Base-by-base conservation (phyloP, 2,113 vertebrate genomes). In the Tiliqua scincoides region DNA sequence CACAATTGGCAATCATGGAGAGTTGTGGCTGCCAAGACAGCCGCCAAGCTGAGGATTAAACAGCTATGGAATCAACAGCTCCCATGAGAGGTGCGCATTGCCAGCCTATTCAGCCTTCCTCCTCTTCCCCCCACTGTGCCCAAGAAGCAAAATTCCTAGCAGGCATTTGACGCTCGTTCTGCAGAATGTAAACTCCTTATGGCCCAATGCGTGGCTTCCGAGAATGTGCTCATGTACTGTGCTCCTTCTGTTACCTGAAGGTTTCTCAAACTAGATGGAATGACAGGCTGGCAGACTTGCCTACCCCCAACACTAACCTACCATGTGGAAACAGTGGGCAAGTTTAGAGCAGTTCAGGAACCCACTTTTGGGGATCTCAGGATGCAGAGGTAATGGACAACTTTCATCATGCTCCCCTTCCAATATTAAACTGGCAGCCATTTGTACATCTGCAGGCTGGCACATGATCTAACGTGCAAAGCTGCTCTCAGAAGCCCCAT, bases 1-100 rank as follows among this genome's bases (percentile, higher is more conserved):
- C 37, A 76, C 78, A 81, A 61, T 82, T 85, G 87, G 83, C 83
- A 85, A 65, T 88, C 83, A 43, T 14, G 35, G 61, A 54, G 32
- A 3, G 14, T 25, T 17, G 78, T 43, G 23, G 30, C 30, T 85
- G 72, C 87, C 63, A 70, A 81, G 23, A 23, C 78, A 85, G 72
- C 71, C 11, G 37, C 78, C 52, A 81, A 76, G 71, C 83, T 30
- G 79, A 88, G 54, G 52, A 85, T 52, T 52, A 61, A 89, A 52
- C 27, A 81, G 72, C 72, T 43, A 54, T 62, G 82, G 54, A 81
- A 80, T 61, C 68, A 89, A 89, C 63, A 23, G 40, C 43, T 84
- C 76, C 83, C 27, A 6, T 17, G 85, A 63, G 77, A 35, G 3
- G 5, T 43, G 32, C 59, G 18, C 5, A 14, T 52, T 89, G 79